Evolutionary conservation across 2,113 vertebrate species (phyloP).

Genomic region (Clinocottus analis): DNA sequence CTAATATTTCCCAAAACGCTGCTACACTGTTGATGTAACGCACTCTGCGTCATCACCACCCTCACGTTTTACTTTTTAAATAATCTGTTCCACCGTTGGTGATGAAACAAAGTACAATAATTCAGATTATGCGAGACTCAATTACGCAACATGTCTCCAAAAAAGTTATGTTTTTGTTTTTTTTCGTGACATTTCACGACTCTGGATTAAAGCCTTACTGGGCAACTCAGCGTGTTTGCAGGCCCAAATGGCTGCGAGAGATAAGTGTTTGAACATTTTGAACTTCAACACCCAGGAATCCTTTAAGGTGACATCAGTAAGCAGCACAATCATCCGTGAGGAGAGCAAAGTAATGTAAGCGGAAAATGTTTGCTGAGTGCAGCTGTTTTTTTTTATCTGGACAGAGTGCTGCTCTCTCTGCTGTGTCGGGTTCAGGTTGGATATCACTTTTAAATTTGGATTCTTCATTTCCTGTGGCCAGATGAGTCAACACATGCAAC

Average conservation of each 20-base stretch:
- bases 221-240: constrained; percentile 29
- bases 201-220: constrained; percentile 1
- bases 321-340: constrained; percentile 1
- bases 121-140: neutral
- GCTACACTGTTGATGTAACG: neutral
- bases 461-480: constrained; percentile 34
- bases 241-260: constrained; percentile 30
- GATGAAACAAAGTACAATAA: neutral
- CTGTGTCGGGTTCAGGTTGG: constrained; percentile 11
- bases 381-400: constrained; percentile 17
- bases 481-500: constrained; percentile 1
- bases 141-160: neutral
- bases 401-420: constrained; percentile 24
- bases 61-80: neutral
- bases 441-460: constrained; percentile 30
- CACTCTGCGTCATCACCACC: neutral
- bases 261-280: constrained; percentile 42
- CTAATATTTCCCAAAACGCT: neutral
- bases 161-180: neutral
- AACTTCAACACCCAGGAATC: constrained; percentile 42
- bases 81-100: neutral
- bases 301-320: constrained; percentile 48
- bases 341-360: constrained; percentile 17
- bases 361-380: constrained; percentile 46
- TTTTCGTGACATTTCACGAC: constrained; percentile 19